Base-by-base conservation (phyloP, 64 coral and sea anemone genomes). In the Pachyseris speciosa region DNA sequence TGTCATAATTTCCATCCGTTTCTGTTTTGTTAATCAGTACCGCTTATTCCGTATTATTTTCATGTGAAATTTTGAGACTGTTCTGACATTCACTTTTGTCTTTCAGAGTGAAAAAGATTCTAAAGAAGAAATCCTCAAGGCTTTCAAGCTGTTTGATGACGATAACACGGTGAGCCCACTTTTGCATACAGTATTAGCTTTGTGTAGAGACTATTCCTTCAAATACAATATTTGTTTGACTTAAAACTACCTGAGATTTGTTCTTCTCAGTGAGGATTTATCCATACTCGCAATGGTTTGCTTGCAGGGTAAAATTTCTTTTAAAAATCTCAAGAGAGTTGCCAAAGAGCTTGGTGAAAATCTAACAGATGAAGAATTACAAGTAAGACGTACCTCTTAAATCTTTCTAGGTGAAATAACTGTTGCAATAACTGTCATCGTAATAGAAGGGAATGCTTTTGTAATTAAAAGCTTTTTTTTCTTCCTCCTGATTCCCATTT, bases 331-430 rank as follows among this genome's bases (percentile, higher is more conserved):
- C 1, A 98, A 98, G 48, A 98, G 93, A 95, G 96, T 98, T 39
- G 96, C 96, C 1, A 98, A 98, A 92, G 96, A 98, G 79, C 93
- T 98, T 58, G 96, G 96, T 29, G 96, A 98, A 83, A 98, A 98
- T 85, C 74, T 98, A 80, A 98, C 96, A 52, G 96, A 98, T 78
- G 96, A 98, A 93, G 96, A 98, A 83, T 83, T 98, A 90, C 96
- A 98, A 36, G 28, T 86, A 26, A 24, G 38, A 71, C 2, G 15
- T 55, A 32, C 13, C 3, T 55, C 7, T 19, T 72, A 16, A 72
- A 72, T 29, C 22, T 36, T 22, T 72, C 28, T 20, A 13, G 20
- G 11, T 16, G 33, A 27, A 27, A 7, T 40, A 44, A 13, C 13
- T n/a, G n/a, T n/a, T n/a, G n/a, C n/a, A n/a, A n/a, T n/a, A n/a